Evolutionary conservation across 2,113 vertebrate species (phyloP).

Genomic region (Electrona antarctica): DNA sequence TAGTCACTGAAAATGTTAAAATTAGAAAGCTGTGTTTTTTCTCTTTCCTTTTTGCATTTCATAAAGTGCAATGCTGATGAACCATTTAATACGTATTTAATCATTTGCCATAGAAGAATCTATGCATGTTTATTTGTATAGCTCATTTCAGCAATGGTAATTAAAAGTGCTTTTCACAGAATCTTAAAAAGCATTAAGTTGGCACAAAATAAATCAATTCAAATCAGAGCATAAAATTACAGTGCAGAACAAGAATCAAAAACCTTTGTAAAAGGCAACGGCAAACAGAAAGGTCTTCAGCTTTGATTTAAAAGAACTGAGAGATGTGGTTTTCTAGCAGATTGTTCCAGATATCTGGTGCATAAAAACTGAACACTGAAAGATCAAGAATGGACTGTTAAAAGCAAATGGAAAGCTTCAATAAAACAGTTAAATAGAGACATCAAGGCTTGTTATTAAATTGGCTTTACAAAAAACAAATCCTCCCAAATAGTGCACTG

Average conservation of each 20-base stretch:
- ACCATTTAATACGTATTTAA: slow-evolving; percentile 18
- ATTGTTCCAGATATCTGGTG: too few species aligned
- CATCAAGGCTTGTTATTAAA: background rate
- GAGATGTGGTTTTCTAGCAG: too few species aligned
- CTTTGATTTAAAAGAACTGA: too few species aligned
- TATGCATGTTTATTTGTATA: too few species aligned
- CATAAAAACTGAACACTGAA: background rate
- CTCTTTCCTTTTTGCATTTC: slow-evolving; percentile 23
- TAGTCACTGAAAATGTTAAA: background rate
- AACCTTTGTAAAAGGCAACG: background rate
- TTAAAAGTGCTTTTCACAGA: too few species aligned
- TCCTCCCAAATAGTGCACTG: too few species aligned
- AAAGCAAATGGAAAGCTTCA: background rate
- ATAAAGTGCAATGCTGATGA: background rate
- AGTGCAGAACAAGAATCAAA: background rate
- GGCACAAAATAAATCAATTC: too few species aligned
- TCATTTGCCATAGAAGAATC: background rate
- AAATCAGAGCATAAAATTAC: background rate
- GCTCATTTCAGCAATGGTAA: too few species aligned
- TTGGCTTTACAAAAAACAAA: too few species aligned
- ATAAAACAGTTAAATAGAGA: background rate
- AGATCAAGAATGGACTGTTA: background rate
- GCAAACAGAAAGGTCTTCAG: too few species aligned
- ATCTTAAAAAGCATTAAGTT: too few species aligned
- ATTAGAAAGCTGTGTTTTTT: slow-evolving; percentile 17